Evolutionary conservation across 2,797 vertebrate species (phyloP), one percentile per base, ranked within the genome.

Genomic region (Pogonophryne albipinna): DNA sequence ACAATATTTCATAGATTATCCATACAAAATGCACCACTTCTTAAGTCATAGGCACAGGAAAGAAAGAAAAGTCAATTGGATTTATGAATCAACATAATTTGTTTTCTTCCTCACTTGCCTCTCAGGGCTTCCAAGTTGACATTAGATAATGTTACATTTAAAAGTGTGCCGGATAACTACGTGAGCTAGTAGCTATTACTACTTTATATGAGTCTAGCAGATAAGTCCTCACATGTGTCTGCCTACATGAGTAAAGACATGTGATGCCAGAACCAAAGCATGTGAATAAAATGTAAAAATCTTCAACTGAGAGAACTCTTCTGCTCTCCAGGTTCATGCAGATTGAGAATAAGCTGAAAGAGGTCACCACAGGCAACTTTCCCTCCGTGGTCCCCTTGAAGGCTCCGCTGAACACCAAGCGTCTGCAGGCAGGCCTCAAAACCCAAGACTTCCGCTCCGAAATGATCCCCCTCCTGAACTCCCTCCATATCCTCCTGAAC

Each of bases 361-460:
- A 87, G 10, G 89, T 38, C 2, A 63, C 71, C 10, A 87, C 80
- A 1, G 62, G 53, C 19, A 44, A 20, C 34, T 46, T 89, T 46
- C 55, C 84, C 14, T 74, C 72, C 44, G 55, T 8, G 0, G 44
- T 89, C 41, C 89, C 87, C 16, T 59, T 67, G 2, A 88, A 84
- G 17, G 57, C 56, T 6, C 64, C 80, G 0, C 58, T 93, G 51
- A 88, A 91, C 82, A 83, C 79, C 70, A 93, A 76, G 23, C 63
- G 62, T 41, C 85, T 95, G 45, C 92, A 92, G 61, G 34, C 56
- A 3, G 50, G 60, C 60, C 85, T 94, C 42, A 89, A 88, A 51
- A 93, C 87, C 47, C 80, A 93, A 2, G 87, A 91, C 79, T 95
- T 95, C 80, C 73, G 79, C 20, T 61, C 56, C 0, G 93, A 95